These are phyloP conservation scores for Cotesia glomerata DNA, from an alignment of 1,140 invertebrate species.

Conservation along the genomic window DNA sequence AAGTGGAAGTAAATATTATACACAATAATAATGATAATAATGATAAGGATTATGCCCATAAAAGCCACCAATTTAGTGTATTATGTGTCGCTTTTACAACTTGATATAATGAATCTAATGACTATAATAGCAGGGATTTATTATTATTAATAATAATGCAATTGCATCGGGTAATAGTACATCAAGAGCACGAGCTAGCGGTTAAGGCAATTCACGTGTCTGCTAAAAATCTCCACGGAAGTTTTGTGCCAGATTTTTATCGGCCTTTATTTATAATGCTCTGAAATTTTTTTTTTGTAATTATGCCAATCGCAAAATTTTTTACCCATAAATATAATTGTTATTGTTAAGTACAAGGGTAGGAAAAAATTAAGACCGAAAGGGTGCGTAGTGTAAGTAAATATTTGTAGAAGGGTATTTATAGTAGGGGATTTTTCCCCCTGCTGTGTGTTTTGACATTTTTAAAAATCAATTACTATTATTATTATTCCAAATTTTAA, in stretches of 20 bases:
- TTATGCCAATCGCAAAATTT: no score
- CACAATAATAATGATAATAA: background rate
- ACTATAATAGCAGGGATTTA: slow-evolving; percentile 23
- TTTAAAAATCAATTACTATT: slow-evolving; percentile 38
- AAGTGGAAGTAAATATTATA: background rate
- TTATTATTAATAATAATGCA: slow-evolving; percentile 18
- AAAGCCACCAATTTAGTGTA: background rate
- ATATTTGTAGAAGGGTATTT: background rate
- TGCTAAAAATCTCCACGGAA: background rate
- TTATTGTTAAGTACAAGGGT: no score
- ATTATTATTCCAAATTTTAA: slow-evolving; percentile 18
- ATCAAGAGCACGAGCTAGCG: slow-evolving; percentile 12
- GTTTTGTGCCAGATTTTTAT: no score
- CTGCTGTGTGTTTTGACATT: slow-evolving; percentile 47
- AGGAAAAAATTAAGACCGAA: background rate
- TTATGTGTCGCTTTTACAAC: slow-evolving; percentile 12
- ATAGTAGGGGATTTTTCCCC: slow-evolving; percentile 35
- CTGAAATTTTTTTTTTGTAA: no score
- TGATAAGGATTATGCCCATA: background rate
- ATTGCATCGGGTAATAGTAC: slow-evolving; percentile 14
- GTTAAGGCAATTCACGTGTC: background rate
- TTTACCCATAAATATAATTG: no score
- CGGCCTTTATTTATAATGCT: no score
- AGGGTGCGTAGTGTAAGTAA: slow-evolving; percentile 3
- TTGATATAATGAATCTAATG: slow-evolving; percentile 23